A percentile compares a stretch with the other conserved stretches of the same genome.
Conservation (phyloP, 1,140 invertebrate species). For the Antheraea mylitta region DNA sequence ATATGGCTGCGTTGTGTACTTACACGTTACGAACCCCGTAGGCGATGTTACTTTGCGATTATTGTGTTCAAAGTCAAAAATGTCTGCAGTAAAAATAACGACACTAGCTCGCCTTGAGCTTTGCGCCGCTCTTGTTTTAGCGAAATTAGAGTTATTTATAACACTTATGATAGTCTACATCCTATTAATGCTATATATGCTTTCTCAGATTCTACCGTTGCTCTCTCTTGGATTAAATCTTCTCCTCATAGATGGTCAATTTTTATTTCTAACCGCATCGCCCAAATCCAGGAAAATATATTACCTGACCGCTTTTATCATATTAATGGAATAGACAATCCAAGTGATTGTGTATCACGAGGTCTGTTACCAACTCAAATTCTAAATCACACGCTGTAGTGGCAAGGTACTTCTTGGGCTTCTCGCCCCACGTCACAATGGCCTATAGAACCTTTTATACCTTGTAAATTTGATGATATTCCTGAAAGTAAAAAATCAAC, state of each 20-base stretch:
- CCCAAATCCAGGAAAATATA: constrained; percentile 47
- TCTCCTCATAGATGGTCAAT: constrained; percentile 36
- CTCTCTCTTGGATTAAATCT: constrained; percentile 50
- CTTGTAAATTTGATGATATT: too few relatives aligned
- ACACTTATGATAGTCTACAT: too few relatives aligned
- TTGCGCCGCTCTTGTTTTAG: neutral
- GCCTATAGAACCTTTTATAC: neutral
- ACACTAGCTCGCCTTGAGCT: neutral
- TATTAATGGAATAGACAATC: constrained; percentile 28
- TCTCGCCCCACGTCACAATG: neutral
- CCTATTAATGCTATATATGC: constrained; percentile 4
- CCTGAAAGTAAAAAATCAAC: neutral
- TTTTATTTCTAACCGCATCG: constrained; percentile 62
- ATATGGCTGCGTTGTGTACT: too few relatives aligned
- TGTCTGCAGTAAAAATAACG: too few relatives aligned
- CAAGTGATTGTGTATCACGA: constrained; percentile 22
- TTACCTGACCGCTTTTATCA: constrained; percentile 37
- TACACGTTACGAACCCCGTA: too few relatives aligned
- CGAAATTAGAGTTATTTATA: too few relatives aligned
- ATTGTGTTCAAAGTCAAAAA: too few relatives aligned
- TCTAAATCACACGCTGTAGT: constrained; percentile 39
- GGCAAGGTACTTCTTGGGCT: constrained; percentile 36
- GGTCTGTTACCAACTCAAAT: constrained; percentile 28
- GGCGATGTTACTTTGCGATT: too few relatives aligned
- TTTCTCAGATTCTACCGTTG: constrained; percentile 46